Percentiles rank a stretch among this genome's conserved stretches.
phyloP scores from a whole-genome alignment of 2,113 vertebrate species.

The Carlito syrichta region DNA sequence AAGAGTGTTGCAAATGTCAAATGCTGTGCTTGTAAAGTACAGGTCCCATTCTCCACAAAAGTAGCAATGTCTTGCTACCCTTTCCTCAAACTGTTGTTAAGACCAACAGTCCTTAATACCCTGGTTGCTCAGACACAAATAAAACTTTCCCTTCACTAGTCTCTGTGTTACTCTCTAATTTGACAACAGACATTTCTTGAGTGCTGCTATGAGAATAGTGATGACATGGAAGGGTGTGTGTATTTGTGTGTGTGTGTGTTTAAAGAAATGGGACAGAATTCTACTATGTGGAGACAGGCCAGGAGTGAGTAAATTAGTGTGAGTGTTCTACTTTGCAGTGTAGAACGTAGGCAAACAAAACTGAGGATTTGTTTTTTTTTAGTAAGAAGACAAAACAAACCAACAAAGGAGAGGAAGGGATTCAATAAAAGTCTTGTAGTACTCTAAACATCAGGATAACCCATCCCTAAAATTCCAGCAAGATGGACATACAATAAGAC shows the following conservation, averaged over 20 bases:
- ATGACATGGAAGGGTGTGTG: background rate
- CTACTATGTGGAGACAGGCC: background rate
- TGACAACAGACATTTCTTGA: background rate
- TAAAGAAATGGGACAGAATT: background rate
- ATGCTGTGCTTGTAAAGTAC: background rate
- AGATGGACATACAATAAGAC: background rate
- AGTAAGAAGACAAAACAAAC: background rate
- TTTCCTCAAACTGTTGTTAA: background rate
- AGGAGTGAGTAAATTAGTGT: background rate
- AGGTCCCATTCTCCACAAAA: background rate
- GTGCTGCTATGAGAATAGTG: background rate
- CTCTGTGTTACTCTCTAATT: background rate
- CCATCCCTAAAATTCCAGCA: background rate
- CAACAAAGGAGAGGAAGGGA: background rate
- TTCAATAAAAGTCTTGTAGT: background rate
- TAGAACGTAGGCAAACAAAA: background rate
- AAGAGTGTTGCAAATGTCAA: background rate
- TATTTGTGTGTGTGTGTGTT: background rate
- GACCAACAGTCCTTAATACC: background rate
- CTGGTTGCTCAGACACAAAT: background rate
- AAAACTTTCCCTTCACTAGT: background rate
- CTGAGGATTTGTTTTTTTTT: background rate
- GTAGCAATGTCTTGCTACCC: accelerated
- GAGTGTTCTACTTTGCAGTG: background rate
- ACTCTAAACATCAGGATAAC: background rate